Percentiles rank a stretch among this genome's conserved stretches.
phyloP scores from a whole-genome alignment of 2,113 vertebrate species.

The Dascyllus trimaculatus region DNA sequence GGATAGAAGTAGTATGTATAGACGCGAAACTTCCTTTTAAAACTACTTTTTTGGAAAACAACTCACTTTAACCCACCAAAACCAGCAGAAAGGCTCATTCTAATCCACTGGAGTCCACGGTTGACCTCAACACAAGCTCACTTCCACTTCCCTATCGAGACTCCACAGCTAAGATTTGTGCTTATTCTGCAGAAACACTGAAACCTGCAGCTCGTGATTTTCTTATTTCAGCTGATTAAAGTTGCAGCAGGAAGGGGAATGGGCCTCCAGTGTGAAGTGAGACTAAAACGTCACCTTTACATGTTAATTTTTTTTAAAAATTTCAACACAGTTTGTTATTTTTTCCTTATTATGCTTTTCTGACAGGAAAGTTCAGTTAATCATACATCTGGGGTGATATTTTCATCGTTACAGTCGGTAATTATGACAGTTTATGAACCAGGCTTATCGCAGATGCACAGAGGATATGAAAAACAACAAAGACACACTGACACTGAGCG shows the following conservation, averaged over 20 bases:
- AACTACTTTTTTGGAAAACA: neutral
- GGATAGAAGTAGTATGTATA: no score
- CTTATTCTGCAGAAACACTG: neutral
- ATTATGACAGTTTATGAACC: neutral
- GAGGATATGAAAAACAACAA: neutral
- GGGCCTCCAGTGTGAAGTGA: no score
- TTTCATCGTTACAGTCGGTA: no score
- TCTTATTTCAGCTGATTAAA: neutral
- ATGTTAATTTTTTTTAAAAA: no score
- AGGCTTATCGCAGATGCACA: neutral
- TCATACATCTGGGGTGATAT: neutral
- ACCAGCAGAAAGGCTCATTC: no score
- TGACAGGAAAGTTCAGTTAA: neutral
- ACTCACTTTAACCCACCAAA: no score
- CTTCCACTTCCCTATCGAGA: constrained; percentile 2
- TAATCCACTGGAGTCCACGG: neutral
- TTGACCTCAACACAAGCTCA: neutral
- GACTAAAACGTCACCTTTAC: no score
- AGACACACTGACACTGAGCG: neutral
- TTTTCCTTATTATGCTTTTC: no score
- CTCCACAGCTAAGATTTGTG: neutral
- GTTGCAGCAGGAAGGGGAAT: no score
- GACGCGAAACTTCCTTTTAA: no score
- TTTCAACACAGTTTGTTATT: no score
- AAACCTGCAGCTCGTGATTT: neutral